phyloP scores from a whole-genome alignment of 2,888 invertebrate genomes.

The Parnassius orleans region DNA sequence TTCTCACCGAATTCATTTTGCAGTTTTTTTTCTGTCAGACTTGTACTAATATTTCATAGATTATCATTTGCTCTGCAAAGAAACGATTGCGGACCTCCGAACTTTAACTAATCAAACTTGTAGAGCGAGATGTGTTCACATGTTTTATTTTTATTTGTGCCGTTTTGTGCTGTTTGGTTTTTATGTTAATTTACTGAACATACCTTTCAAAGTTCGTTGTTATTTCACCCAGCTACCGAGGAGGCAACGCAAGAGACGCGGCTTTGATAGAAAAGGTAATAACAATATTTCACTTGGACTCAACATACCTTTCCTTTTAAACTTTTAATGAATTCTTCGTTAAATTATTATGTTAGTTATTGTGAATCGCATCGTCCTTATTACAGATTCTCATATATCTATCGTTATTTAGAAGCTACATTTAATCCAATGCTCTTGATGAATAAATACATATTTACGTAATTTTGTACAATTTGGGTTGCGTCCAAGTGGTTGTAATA shows the following conservation, averaged over 20 bases:
- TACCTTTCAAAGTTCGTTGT: constrained; percentile 78
- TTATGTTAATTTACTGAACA: constrained; percentile 73
- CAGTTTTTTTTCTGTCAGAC: constrained; percentile 58
- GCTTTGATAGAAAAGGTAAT: constrained; percentile 82
- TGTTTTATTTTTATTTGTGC: constrained; percentile 71
- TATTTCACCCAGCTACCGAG: constrained; percentile 82
- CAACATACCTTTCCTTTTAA: constrained; percentile 43
- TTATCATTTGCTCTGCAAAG: constrained; percentile 58
- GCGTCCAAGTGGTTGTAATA: constrained; percentile 72
- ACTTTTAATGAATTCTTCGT: neutral
- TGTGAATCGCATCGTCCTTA: neutral
- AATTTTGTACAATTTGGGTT: constrained; percentile 59
- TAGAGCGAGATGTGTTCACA: constrained; percentile 51
- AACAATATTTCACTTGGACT: constrained; percentile 66
- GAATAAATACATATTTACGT: constrained; percentile 18
- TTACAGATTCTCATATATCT: neutral
- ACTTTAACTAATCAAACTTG: constrained; percentile 36
- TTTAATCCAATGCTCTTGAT: constrained; percentile 19
- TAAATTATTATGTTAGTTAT: neutral
- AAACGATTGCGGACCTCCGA: constrained; percentile 27
- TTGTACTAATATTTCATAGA: constrained; percentile 69
- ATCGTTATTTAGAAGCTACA: constrained; percentile 3
- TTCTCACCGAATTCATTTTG: constrained; percentile 75
- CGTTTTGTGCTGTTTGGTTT: constrained; percentile 77
- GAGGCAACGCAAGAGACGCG: constrained; percentile 81